Conservation (phyloP, 2,888 invertebrate genomes). For the Hartigia nigra region DNA sequence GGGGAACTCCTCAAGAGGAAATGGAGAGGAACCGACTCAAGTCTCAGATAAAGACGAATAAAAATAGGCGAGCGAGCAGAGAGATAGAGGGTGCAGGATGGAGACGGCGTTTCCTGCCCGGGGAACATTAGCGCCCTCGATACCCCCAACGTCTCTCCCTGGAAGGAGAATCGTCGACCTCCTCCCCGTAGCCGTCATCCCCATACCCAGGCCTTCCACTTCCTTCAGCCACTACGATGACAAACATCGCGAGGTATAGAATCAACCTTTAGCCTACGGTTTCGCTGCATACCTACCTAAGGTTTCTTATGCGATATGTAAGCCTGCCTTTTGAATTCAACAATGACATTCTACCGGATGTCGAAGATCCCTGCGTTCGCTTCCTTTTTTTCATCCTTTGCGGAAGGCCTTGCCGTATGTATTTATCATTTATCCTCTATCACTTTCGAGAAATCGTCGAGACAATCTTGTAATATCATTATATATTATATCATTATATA, state of each 20-base stretch:
- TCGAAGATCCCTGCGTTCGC: not conserved
- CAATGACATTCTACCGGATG: not conserved
- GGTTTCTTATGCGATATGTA: not conserved
- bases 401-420: not conserved
- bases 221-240: conserved; percentile 34
- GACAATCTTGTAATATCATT: not conserved
- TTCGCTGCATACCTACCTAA: not conserved
- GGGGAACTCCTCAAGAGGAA: conserved; percentile 62
- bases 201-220: conserved; percentile 19
- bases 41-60: conserved; percentile 66
- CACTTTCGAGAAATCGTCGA: not conserved
- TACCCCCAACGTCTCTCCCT: conserved; percentile 44
- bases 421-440: not conserved
- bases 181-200: conserved; percentile 24
- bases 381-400: not conserved
- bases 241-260: conserved; percentile 36
- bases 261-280: conserved; percentile 10
- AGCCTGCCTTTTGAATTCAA: not conserved
- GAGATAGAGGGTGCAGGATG: conserved; percentile 63
- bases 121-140: conserved; percentile 65
- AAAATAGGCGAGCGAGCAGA: conserved; percentile 62
- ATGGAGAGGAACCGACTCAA: conserved; percentile 66
- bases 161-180: conserved; percentile 1
- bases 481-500: not conserved
- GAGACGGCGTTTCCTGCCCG: conserved; percentile 65